Percentiles rank a stretch among this genome's conserved stretches.
Conservation (phyloP, 2,888 invertebrate genomes). For the Dynastes maya region DNA sequence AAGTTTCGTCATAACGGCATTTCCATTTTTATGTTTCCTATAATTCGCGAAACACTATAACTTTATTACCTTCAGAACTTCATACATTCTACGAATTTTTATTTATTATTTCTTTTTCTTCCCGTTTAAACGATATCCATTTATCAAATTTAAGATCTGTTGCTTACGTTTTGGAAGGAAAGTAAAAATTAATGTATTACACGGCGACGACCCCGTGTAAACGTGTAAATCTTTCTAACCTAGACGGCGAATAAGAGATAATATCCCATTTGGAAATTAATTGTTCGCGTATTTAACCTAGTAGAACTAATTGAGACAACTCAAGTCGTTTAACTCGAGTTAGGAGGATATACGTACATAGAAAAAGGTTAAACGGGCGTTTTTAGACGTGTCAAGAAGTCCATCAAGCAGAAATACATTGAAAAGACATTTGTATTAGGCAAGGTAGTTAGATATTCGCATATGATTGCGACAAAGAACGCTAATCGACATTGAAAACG, state of each 20-base stretch:
- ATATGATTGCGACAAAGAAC: constrained; percentile 14
- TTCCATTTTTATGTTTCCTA: constrained; percentile 23
- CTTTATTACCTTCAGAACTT: neutral
- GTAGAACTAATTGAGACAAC: constrained; percentile 44
- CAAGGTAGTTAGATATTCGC: constrained; percentile 7
- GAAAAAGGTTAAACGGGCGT: constrained; percentile 19
- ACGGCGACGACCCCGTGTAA: neutral
- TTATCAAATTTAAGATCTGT: too few species aligned
- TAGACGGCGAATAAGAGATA: constrained; percentile 13
- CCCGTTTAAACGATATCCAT: too few species aligned
- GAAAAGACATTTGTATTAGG: neutral
- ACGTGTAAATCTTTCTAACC: neutral
- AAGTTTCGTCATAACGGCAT: neutral
- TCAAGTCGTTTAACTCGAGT: constrained; percentile 5
- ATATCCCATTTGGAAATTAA: constrained; percentile 33
- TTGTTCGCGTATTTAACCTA: constrained; percentile 38
- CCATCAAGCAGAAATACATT: neutral
- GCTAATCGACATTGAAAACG: constrained; percentile 1
- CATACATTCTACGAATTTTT: neutral
- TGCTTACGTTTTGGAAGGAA: neutral
- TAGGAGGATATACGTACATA: constrained; percentile 5
- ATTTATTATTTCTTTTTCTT: neutral
- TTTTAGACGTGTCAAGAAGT: constrained; percentile 1
- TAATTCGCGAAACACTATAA: neutral
- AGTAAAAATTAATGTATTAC: neutral